Evolutionary conservation across 2,888 invertebrate species (phyloP).

Genomic region (Neoaliturus tenellus): DNA sequence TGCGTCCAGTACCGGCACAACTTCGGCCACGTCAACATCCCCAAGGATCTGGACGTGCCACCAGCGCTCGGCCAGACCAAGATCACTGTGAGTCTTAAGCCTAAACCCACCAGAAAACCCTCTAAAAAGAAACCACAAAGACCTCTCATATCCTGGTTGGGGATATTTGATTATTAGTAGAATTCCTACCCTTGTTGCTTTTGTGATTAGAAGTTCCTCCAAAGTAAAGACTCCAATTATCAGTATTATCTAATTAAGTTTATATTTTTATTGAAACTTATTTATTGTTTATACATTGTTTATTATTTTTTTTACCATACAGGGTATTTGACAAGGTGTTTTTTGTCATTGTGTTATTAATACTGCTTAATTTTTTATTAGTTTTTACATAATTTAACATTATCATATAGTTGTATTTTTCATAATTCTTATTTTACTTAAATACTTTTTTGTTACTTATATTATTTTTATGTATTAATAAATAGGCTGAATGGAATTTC

Average conservation of each 20-base stretch:
- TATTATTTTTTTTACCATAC: too few species aligned
- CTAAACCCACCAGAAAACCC: conserved; percentile 44
- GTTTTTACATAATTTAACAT: too few species aligned
- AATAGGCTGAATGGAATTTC: background rate
- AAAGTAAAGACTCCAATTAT: background rate
- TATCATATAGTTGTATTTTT: too few species aligned
- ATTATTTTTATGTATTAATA: conserved; percentile 53
- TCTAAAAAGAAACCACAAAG: conserved; percentile 36
- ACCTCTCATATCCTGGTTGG: conserved; percentile 5
- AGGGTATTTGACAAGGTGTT: too few species aligned
- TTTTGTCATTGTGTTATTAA: too few species aligned
- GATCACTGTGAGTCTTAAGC: conserved; percentile 81
- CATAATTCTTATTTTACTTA: too few species aligned
- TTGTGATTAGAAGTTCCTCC: background rate
- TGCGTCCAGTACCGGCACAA: conserved; percentile 93
- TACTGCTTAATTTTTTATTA: too few species aligned
- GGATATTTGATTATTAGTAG: conserved; percentile 9
- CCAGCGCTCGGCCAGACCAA: conserved; percentile 94
- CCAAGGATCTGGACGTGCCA: conserved; percentile 92
- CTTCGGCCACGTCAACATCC: conserved; percentile 93
- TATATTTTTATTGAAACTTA: background rate
- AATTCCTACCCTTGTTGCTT: background rate
- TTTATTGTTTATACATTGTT: too few species aligned
- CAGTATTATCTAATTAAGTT: background rate
- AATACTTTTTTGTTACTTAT: conserved; percentile 39